Percentiles rank a stretch among this genome's conserved stretches.
phyloP scores from a whole-genome alignment of 2,797 vertebrate genomes.

The Paguma larvata region DNA sequence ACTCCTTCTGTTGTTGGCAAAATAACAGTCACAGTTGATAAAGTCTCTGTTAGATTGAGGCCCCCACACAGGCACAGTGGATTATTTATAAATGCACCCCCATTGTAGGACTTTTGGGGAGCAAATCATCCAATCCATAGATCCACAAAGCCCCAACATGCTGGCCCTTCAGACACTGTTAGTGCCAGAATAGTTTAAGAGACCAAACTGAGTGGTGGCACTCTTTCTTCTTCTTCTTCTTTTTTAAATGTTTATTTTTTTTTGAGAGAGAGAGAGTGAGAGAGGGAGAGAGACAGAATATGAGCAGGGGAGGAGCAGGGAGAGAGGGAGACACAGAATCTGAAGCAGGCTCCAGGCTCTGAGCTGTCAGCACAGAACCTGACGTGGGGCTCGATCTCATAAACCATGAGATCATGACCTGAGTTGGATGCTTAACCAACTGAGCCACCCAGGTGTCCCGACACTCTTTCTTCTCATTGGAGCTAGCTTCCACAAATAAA shows the following conservation, averaged over 20 bases:
- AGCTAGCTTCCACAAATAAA: not conserved
- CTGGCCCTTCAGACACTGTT: not conserved
- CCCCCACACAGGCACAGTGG: not conserved
- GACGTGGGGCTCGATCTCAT: too few relatives aligned
- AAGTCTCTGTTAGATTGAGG: slow-evolving; percentile 17
- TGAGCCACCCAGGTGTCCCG: too few relatives aligned
- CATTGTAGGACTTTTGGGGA: not conserved
- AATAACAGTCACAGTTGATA: slow-evolving; percentile 9
- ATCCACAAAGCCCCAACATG: not conserved
- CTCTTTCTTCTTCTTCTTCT: too few relatives aligned
- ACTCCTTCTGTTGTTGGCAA: slow-evolving; percentile 50
- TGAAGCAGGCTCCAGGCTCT: too few relatives aligned
- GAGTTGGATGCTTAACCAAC: too few relatives aligned
- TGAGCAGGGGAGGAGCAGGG: too few relatives aligned
- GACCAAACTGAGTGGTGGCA: not conserved
- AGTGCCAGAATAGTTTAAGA: not conserved
- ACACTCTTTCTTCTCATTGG: not conserved
- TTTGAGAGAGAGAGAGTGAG: too few relatives aligned
- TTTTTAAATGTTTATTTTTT: too few relatives aligned
- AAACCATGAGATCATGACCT: too few relatives aligned
- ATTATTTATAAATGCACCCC: not conserved
- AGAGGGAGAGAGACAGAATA: too few relatives aligned
- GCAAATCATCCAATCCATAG: not conserved
- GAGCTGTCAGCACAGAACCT: too few relatives aligned
- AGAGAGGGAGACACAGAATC: too few relatives aligned